Base-by-base conservation (phyloP, 2,113 vertebrate genomes). In the human (Homo sapiens) region DNA sequence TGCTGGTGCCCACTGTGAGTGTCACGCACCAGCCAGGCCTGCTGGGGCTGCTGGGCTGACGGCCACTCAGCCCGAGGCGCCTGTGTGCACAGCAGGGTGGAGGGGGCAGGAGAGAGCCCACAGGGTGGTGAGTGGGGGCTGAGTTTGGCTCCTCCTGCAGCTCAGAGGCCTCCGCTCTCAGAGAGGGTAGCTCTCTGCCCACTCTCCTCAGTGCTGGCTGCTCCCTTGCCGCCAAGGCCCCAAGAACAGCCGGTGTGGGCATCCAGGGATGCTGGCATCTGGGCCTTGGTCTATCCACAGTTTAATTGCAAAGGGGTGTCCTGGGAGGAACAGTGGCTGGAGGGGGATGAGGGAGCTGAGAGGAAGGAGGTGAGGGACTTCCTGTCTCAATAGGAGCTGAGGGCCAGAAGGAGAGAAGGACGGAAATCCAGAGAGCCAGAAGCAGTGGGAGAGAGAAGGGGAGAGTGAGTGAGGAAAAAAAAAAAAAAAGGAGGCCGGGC, bases 41-140 rank as follows among this genome's bases (percentile, higher is more conserved):
- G 8, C 20, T 3, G 16, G n/a, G 55, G 22, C 27, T 0, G 48
- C 82, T 23, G 27, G 48, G 83, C 64, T 38, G 59, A 5, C 1
- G 2, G 43, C 61, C 55, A n/a, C 52, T 48, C 23, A 30, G 52
- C 32, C 3, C 5, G 12, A 87, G 61, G 76, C 9, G 10, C 10
- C 55, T 13, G 9, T 11, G 45, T 40, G 13, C 72, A n/a, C 17
- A 4, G 72, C 61, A 73, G 70, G 52, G 30, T 27, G 8, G 30
- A n/a, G 48, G 8, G 23, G 8, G 13, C 30, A 50, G 38, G 50
- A 40, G 30, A 30, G 40, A 64, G 57, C 18, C 88, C 57, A 10
- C 1, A 0, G 73, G 35, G 18, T 18, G 35, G 14, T 0, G 40
- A 8, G 7, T 0, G 17, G 50, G 66, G 52, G 14, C 18, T 16